These are phyloP conservation scores for Spodoptera littoralis DNA, from an alignment of 2,888 invertebrate species.

Conservation along the genomic window DNA sequence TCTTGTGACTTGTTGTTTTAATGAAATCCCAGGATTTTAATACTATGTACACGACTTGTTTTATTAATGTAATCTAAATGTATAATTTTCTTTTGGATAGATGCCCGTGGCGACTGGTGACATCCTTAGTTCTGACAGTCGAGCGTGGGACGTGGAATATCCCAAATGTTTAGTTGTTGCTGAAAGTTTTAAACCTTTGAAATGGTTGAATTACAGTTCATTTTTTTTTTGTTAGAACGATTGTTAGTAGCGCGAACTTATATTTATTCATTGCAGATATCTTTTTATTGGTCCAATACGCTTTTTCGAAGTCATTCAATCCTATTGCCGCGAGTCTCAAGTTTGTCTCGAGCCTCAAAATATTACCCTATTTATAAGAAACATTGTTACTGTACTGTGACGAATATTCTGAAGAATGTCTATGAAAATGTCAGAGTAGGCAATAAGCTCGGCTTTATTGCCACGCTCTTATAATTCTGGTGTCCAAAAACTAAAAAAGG, in stretches of 20 bases:
- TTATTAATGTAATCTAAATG: conserved; percentile 5
- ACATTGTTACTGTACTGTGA: conserved; percentile 53
- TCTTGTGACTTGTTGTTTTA: background rate
- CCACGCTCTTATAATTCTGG: conserved; percentile 32
- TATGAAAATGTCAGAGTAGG: conserved; percentile 54
- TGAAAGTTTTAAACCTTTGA: conserved; percentile 19
- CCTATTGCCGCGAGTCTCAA: conserved; percentile 23
- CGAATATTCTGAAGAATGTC: conserved; percentile 55
- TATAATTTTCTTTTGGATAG: conserved; percentile 19
- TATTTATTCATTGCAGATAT: conserved; percentile 37
- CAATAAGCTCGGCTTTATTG: conserved; percentile 54
- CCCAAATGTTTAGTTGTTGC: conserved; percentile 37
- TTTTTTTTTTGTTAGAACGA: conserved; percentile 29
- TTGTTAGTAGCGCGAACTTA: conserved; percentile 14
- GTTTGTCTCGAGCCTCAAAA: conserved; percentile 49
- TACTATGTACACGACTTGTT: background rate
- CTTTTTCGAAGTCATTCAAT: conserved; percentile 28
- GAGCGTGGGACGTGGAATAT: conserved; percentile 20
- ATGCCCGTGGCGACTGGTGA: conserved; percentile 4
- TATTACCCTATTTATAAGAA: conserved; percentile 59
- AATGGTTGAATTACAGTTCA: conserved; percentile 17
- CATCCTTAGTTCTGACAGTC: conserved; percentile 18
- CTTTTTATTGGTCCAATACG: conserved; percentile 32
- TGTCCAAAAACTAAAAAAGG: conserved; percentile 22
- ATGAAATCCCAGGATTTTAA: background rate